Evolutionary conservation across 2,888 invertebrate species (phyloP), one percentile per base, ranked within the genome.

Genomic region (Muscina levida): DNA sequence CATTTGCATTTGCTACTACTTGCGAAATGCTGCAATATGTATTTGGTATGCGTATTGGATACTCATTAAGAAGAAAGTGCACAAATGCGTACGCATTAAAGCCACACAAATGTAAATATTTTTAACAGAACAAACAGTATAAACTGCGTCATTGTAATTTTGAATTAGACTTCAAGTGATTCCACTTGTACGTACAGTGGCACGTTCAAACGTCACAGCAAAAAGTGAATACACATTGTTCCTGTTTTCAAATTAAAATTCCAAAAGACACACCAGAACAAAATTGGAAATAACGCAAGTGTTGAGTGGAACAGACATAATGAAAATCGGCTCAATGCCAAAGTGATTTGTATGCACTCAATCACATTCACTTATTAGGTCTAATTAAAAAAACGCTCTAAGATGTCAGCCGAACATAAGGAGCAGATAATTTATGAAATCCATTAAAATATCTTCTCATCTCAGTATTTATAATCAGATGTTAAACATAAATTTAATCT

Each of bases 401-500:
- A 70, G 56, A 67, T 72, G 76, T 66, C 79, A 79, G 39, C 26
- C 67, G 11, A 62, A 42, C 24, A 24, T 13, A 59, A 59, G 15
- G 15, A 71, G 62, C 39, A 39, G 72, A 73, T n/a, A 74, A 80
- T 71, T 77, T 71, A 77, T 77, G 71, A 74, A 73, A 73, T 80
- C 77, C 77, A 80, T 80, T 80, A 71, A 80, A 62, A 72, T 79
- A 31, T 57, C 65, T 77, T 74, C 10, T 76, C 65, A 56, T 42
- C 39, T 66, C 62, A 53, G 39, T 68, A 56, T 42, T 72, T 46
- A 39, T n/a, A 67, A 77, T 80, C 80, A 77, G 68, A 72, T 72
- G 79, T 70, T 80, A 42, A 22, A 65, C 39, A 80, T 80, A 76
- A 80, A 73, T 76, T 70, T 76, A 42, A 44, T 22, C 48, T 37